Conservation (phyloP, 2,113 vertebrate genomes). For the Myotis yumanensis region DNA sequence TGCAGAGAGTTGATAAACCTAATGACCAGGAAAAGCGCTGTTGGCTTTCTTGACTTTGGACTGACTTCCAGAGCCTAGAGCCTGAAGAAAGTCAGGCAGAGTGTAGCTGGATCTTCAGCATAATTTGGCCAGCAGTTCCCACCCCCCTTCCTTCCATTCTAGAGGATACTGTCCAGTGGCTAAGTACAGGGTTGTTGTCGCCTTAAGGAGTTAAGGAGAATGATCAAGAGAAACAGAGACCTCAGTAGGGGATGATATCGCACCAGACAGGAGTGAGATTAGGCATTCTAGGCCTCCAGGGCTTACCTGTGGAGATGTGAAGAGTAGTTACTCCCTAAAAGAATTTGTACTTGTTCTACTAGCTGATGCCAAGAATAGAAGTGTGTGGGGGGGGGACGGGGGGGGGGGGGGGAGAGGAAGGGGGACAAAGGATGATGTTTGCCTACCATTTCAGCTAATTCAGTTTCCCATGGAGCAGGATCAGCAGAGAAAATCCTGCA, state of each 20-base stretch:
- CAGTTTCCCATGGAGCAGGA: background rate
- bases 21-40: constrained; percentile 52
- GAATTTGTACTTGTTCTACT: background rate
- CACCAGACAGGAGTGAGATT: background rate
- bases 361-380: background rate
- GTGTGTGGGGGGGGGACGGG: fast-evolving
- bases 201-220: background rate
- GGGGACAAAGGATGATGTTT: background rate
- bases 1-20: constrained; percentile 51
- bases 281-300: background rate
- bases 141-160: background rate
- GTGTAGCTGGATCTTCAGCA: background rate
- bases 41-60: constrained; percentile 53
- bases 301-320: background rate
- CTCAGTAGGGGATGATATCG: background rate
- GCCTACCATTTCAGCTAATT: background rate
- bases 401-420: fast-evolving
- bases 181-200: background rate
- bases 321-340: background rate
- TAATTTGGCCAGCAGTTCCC: background rate
- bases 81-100: constrained; percentile 6
- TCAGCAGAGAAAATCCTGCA: background rate
- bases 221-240: background rate
- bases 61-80: constrained; percentile 62
- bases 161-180: background rate